phyloP scores from a whole-genome alignment of 2,888 invertebrate species.

The Omphaloscelis lunosa region DNA sequence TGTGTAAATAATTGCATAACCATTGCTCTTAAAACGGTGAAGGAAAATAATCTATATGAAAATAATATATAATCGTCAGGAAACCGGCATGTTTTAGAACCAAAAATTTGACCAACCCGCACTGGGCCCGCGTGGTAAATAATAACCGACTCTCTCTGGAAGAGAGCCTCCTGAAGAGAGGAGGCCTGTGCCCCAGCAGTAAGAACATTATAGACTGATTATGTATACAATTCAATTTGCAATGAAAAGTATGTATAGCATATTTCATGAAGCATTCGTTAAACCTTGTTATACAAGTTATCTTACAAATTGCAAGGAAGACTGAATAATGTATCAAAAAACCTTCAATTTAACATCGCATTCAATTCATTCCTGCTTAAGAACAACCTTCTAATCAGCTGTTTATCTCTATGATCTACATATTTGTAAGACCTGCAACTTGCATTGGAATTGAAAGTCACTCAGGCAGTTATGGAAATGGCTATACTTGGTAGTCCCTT shows the following conservation, averaged over 20 bases:
- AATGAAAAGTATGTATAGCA: not conserved
- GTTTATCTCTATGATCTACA: not conserved
- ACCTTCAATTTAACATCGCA: conserved; percentile 34
- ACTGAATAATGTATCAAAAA: conserved; percentile 29
- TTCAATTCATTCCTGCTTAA: conserved; percentile 41
- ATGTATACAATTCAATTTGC: no score
- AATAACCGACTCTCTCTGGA: no score
- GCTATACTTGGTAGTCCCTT: not conserved
- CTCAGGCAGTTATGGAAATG: not conserved
- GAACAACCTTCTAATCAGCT: conserved; percentile 25
- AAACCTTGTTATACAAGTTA: conserved; percentile 27
- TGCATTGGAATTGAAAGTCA: not conserved
- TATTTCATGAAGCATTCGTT: not conserved
- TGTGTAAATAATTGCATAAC: no score
- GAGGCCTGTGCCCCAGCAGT: not conserved
- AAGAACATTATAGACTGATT: no score
- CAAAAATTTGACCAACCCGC: no score
- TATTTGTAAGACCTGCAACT: conserved; percentile 3
- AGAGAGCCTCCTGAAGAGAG: no score
- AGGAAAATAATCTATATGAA: no score
- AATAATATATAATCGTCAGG: no score
- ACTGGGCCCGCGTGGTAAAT: no score
- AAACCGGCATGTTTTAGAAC: no score
- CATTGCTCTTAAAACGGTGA: no score
- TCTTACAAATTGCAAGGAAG: conserved; percentile 26